Percentiles rank a stretch among this genome's conserved stretches.
phyloP scores from a whole-genome alignment of 2,797 vertebrate genomes.

The Knipowitschia caucasica region DNA sequence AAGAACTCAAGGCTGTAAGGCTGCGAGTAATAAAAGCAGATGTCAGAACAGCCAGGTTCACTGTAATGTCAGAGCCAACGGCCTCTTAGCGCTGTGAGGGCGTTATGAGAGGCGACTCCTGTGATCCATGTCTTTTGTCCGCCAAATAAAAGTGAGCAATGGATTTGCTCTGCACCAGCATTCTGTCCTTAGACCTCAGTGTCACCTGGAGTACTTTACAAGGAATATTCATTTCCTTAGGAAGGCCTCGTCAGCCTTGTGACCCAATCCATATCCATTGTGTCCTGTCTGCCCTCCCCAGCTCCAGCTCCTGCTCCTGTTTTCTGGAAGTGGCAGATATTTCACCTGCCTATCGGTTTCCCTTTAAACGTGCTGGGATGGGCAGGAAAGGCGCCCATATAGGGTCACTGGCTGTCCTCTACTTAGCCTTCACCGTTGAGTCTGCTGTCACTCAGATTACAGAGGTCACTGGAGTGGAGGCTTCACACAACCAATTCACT shows the following conservation, averaged over 20 bases:
- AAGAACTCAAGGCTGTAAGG: constrained; percentile 4
- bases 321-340: constrained; percentile 80
- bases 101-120: constrained; percentile 23
- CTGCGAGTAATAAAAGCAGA: constrained; percentile 21
- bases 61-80: constrained; percentile 38
- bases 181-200: constrained; percentile 70
- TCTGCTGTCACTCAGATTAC: constrained; percentile 70
- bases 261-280: constrained; percentile 80
- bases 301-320: constrained; percentile 69
- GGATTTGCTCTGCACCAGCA: constrained; percentile 59
- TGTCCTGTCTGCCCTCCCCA: constrained; percentile 72
- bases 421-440: constrained; percentile 42
- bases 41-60: constrained; percentile 20
- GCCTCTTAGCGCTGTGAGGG: constrained; percentile 16
- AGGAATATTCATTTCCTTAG: constrained; percentile 81
- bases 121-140: constrained; percentile 37
- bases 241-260: constrained; percentile 76
- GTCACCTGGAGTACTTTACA: constrained; percentile 74
- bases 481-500: constrained; percentile 27
- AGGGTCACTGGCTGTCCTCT: constrained; percentile 78
- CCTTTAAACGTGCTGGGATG: constrained; percentile 79
- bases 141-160: constrained; percentile 59
- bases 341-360: constrained; percentile 80
- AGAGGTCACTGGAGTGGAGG: constrained; percentile 57
- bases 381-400: constrained; percentile 80